Evolutionary conservation across 2,797 vertebrate genomes (phyloP).

Genomic region (Helarctos malayanus): DNA sequence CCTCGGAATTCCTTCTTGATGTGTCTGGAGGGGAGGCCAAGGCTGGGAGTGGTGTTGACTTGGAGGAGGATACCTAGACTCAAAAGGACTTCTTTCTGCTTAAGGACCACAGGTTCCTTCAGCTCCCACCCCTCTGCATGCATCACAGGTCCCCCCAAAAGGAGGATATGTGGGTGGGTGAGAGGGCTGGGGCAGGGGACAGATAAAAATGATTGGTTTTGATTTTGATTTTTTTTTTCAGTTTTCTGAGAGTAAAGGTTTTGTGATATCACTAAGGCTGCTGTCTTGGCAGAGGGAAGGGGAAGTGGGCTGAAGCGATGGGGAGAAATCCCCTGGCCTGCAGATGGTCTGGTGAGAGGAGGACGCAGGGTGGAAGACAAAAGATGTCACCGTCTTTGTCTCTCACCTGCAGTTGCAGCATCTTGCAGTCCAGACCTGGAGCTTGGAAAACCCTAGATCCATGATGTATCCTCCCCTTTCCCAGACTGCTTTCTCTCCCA

Average conservation of each 20-base stretch:
- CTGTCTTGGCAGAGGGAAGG: slow-evolving; percentile 47
- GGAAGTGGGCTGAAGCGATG: background rate
- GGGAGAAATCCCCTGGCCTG: background rate
- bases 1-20: background rate
- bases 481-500: background rate
- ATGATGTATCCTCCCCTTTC: background rate
- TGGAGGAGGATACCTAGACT: slow-evolving; percentile 18
- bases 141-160: slow-evolving; percentile 15
- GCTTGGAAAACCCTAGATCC: background rate
- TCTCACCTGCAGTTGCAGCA: background rate
- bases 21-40: background rate
- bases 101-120: slow-evolving; percentile 29
- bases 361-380: background rate
- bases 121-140: slow-evolving; percentile 71
- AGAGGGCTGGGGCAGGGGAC: slow-evolving; percentile 58
- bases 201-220: slow-evolving; percentile 60
- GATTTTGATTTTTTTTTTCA: slow-evolving; percentile 67
- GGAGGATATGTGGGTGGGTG: slow-evolving; percentile 42
- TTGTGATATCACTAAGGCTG: slow-evolving; percentile 76
- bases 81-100: slow-evolving; percentile 86
- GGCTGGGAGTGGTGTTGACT: background rate
- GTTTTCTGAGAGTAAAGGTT: slow-evolving; percentile 84
- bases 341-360: background rate
- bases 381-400: background rate
- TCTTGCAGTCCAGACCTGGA: background rate